phyloP scores from a whole-genome alignment of 2,113 vertebrate genomes.

The Myotis yumanensis region DNA sequence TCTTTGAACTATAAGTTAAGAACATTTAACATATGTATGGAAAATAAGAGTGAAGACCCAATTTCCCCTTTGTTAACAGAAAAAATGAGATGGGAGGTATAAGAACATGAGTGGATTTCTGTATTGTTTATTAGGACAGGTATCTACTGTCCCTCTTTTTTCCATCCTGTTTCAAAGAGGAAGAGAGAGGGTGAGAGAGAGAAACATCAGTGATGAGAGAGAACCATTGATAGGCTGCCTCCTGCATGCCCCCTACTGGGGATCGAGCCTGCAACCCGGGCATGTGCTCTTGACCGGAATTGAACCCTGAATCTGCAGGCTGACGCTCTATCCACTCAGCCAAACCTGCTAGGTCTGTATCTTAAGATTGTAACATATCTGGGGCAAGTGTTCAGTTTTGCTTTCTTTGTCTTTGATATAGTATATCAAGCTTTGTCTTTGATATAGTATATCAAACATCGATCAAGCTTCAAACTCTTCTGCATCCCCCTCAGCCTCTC shows the following conservation, averaged over 20 bases:
- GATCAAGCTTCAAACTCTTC: neutral
- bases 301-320: no score
- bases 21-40: slow-evolving; percentile 13
- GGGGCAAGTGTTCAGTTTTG: neutral
- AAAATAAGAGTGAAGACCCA: neutral
- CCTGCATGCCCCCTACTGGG: no score
- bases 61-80: neutral
- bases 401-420: neutral
- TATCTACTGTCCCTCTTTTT: neutral
- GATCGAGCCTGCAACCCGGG: no score
- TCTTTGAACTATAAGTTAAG: neutral
- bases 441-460: neutral
- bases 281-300: no score
- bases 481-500: neutral
- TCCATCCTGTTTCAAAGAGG: neutral
- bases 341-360: neutral
- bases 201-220: no score
- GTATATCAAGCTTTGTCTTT: neutral
- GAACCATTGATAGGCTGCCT: no score
- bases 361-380: slow-evolving; percentile 17
- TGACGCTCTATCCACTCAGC: no score
- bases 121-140: neutral
- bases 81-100: neutral
- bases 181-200: no score
- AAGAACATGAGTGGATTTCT: neutral